Percentiles rank a stretch among this genome's conserved stretches.
Evolutionary conservation across 2,888 invertebrate species (phyloP).

Genomic region (Capitulum mitella): DNA sequence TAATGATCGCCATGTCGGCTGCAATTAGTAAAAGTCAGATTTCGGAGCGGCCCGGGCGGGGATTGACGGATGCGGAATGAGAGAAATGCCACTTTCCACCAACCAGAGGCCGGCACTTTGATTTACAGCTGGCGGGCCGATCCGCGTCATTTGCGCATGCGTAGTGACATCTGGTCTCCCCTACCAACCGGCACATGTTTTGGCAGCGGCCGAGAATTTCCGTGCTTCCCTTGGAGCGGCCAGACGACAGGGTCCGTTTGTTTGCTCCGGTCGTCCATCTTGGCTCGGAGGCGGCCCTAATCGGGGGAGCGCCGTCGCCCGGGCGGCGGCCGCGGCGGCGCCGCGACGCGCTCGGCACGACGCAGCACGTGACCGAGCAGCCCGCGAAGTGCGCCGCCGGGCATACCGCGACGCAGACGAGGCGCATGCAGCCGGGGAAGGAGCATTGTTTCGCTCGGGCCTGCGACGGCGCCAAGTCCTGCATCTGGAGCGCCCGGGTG

Average conservation of each 20-base stretch:
- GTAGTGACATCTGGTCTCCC: slow-evolving; percentile 21
- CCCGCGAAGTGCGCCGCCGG: neutral
- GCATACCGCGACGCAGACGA: neutral
- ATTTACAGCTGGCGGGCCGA: slow-evolving; percentile 10
- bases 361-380: neutral
- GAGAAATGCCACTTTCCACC: slow-evolving; percentile 21
- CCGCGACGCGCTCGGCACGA: neutral
- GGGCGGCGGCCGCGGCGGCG: neutral
- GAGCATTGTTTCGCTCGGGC: neutral
- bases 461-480: neutral
- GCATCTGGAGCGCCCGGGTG: neutral
- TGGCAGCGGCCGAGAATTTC: slow-evolving; percentile 23
- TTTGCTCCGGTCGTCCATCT: slow-evolving; percentile 10
- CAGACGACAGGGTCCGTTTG: slow-evolving; percentile 16
- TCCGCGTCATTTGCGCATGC: slow-evolving; percentile 24
- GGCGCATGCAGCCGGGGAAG: neutral
- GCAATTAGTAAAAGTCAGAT: slow-evolving; percentile 24
- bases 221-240: neutral
- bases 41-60: neutral
- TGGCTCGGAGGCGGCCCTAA: neutral
- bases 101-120: slow-evolving; percentile 15
- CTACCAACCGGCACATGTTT: slow-evolving; percentile 23
- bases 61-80: slow-evolving; percentile 23
- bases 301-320: neutral
- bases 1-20: slow-evolving; percentile 21